Conservation (phyloP, 92 coral and sea anemone species). For the Nematostella vectensis region DNA sequence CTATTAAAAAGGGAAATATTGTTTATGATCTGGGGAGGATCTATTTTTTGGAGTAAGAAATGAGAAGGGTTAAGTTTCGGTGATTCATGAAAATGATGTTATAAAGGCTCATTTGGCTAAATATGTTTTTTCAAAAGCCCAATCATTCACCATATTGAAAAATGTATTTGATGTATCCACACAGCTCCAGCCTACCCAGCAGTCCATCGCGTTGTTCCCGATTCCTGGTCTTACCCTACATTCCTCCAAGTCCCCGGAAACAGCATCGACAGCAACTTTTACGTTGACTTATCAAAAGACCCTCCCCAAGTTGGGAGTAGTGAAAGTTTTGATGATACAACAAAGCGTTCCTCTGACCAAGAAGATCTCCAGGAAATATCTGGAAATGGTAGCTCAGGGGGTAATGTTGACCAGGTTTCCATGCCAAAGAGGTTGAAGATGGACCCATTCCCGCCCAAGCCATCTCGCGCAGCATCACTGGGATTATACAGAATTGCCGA, state of each 20-base stretch:
- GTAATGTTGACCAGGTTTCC: not conserved
- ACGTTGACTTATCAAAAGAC: constrained; percentile 53
- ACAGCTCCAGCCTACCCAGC: constrained; percentile 63
- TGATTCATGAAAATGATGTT: no score
- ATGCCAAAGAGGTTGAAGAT: constrained; percentile 12
- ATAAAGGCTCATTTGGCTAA: no score
- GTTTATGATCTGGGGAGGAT: no score
- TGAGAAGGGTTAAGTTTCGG: no score
- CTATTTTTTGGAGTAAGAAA: no score
- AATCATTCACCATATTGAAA: no score
- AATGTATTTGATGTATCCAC: no score
- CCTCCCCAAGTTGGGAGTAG: constrained; percentile 28
- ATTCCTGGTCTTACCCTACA: constrained; percentile 79
- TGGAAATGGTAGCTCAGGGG: not conserved
- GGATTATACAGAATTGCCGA: constrained; percentile 24
- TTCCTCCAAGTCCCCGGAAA: constrained; percentile 37
- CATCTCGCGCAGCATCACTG: not conserved
- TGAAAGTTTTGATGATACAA: not conserved
- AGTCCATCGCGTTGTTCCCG: constrained; percentile 79
- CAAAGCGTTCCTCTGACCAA: constrained; percentile 14
- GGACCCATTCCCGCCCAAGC: not conserved
- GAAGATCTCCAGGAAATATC: not conserved
- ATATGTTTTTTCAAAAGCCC: no score
- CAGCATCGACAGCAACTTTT: constrained; percentile 25
- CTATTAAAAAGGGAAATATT: no score